Percentiles rank a stretch among this genome's conserved stretches.
Conservation (phyloP, 2,888 invertebrate genomes). For the Mythimna ferrago region DNA sequence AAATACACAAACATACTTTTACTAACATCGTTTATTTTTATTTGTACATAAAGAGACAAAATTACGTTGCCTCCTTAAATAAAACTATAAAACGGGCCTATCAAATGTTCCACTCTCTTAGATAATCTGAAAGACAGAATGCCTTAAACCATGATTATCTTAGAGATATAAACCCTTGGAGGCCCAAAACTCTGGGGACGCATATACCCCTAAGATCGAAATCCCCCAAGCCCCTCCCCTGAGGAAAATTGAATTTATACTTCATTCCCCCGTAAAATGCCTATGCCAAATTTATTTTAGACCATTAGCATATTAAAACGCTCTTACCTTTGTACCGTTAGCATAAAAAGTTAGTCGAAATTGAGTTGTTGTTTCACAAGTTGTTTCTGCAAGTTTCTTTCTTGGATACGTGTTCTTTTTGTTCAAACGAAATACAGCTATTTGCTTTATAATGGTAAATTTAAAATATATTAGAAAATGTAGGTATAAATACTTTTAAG, state of each 20-base stretch:
- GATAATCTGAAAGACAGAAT: slow-evolving; percentile 64
- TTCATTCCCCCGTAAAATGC: slow-evolving; percentile 86
- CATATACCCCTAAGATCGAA: slow-evolving; percentile 47
- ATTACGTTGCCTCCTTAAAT: slow-evolving; percentile 57
- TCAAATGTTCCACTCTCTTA: slow-evolving; percentile 60
- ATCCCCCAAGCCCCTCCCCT: slow-evolving; percentile 46
- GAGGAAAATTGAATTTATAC: slow-evolving; percentile 85
- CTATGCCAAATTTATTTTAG: slow-evolving; percentile 87
- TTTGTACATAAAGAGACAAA: slow-evolving; percentile 56
- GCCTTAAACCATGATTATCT: slow-evolving; percentile 75
- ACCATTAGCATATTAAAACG: slow-evolving; percentile 89
- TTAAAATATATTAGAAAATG: not conserved
- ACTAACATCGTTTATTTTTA: slow-evolving; percentile 55
- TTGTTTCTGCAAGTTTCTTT: slow-evolving; percentile 29
- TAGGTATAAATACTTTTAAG: not conserved
- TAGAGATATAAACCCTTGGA: slow-evolving; percentile 65
- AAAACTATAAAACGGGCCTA: slow-evolving; percentile 59
- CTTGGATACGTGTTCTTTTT: slow-evolving; percentile 18
- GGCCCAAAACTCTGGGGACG: slow-evolving; percentile 42
- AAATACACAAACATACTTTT: slow-evolving; percentile 59
- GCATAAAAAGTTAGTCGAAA: slow-evolving; percentile 65
- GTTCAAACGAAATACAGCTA: slow-evolving; percentile 22
- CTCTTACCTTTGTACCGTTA: slow-evolving; percentile 77
- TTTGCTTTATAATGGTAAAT: slow-evolving; percentile 6
- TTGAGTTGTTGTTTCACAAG: slow-evolving; percentile 34